Base-by-base conservation (phyloP, 2,888 invertebrate genomes). In the Pammene aurita region DNA sequence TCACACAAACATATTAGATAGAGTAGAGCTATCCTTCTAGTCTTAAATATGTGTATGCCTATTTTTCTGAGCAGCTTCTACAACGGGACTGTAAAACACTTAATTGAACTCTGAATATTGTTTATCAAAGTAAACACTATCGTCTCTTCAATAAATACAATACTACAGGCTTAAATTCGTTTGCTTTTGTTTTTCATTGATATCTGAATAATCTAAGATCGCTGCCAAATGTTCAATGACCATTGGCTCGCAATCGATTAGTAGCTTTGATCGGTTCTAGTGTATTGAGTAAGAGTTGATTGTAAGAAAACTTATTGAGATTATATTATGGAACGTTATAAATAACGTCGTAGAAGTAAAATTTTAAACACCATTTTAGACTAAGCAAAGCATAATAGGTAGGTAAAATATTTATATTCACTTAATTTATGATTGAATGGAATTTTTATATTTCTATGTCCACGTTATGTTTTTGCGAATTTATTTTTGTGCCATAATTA, bases 401-500 rank as follows among this genome's bases (percentile, higher is more conserved):
- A 61, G 50, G 38, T 62, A 41, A 57, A 50, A 26, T 62, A 7
- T 58, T 44, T 18, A 52, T 52, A 50, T 52, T 41, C 50, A 34
- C 41, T 48, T 56, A 18, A 14, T 18, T 38, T 50, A 34, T 56
- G 35, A 42, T 56, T 63, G 56, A 16, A 63, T 67, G 41, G 56
- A 55, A 41, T 52, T 64, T 57, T 66, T 48, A 60, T 67, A 61
- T 46, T 44, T 44, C 9, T 41, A 35, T 48, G 61, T 26, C 62
- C 52, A 55, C 52, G 64, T 70, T 52, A 63, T 72, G 67, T 67
- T 71, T 70, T 68, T 62, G 72, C 66, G 77, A 80, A 76, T 78
- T 79, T 78, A 78, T 76, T 75, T 80, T 74, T 75, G 83, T 84
- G 84, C 84, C 84, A 84, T 84, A 80, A 46, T 11, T 71, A 55